Evolutionary conservation across 2,797 vertebrate genomes (phyloP).

Genomic region (Percopsis omiscomaycus): DNA sequence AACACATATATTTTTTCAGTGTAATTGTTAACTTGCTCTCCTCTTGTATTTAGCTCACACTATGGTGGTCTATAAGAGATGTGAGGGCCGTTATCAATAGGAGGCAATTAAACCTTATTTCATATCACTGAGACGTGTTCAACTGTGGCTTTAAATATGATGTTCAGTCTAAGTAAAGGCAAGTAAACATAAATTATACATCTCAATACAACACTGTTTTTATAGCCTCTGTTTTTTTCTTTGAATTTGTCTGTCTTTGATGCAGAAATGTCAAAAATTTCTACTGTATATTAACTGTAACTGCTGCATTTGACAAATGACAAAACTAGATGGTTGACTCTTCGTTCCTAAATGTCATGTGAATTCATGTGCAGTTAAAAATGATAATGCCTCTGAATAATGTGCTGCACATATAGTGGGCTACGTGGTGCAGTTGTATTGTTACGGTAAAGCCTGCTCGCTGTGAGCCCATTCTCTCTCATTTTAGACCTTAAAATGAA

Average conservation of each 20-base stretch:
- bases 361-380: conserved; percentile 61
- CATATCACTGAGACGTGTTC: conserved; percentile 72
- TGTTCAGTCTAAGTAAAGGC: conserved; percentile 62
- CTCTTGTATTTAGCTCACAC: conserved; percentile 74
- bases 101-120: conserved; percentile 65
- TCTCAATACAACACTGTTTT: conserved; percentile 44
- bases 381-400: conserved; percentile 60
- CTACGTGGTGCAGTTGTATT: conserved; percentile 65
- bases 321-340: conserved; percentile 60
- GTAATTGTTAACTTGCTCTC: conserved; percentile 80
- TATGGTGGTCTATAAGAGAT: conserved; percentile 69
- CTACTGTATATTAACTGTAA: conserved; percentile 63
- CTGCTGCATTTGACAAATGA: conserved; percentile 56
- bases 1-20: conserved; percentile 87
- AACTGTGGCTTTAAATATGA: conserved; percentile 79
- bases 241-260: conserved; percentile 55
- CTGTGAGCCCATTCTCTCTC: conserved; percentile 35
- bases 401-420: conserved; percentile 66
- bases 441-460: conserved; percentile 55
- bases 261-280: conserved; percentile 59
- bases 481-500: conserved; percentile 42
- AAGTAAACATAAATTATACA: conserved; percentile 38
- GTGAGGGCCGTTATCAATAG: conserved; percentile 66
- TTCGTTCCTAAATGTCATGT: conserved; percentile 66
- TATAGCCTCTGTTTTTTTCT: conserved; percentile 48